Evolutionary conservation across 2,113 vertebrate species (phyloP).

Genomic region (Pongo abelii): DNA sequence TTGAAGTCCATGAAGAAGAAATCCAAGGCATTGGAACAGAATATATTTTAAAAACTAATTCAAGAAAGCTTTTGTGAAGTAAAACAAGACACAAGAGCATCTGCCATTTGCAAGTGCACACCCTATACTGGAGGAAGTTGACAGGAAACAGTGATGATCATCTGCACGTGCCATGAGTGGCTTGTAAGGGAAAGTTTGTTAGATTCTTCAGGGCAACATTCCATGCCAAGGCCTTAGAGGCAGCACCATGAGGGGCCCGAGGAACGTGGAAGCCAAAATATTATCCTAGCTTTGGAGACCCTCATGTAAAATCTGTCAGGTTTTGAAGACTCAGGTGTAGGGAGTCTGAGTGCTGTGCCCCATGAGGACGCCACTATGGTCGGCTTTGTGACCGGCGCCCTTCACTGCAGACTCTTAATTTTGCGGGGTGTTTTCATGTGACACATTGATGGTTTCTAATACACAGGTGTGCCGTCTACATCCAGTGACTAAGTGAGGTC

Average conservation of each 20-base stretch:
- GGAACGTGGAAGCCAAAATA: neutral
- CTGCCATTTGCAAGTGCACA: too few relatives aligned
- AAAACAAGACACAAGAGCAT: neutral
- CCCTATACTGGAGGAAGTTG: too few relatives aligned
- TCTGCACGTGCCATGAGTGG: rapidly evolving
- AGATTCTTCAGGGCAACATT: neutral
- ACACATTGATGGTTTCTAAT: neutral
- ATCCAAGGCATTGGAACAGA: neutral
- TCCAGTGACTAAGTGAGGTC: too few relatives aligned
- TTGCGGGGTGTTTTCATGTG: rapidly evolving
- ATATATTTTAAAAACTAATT: too few relatives aligned
- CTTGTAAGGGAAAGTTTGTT: neutral
- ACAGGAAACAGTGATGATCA: neutral
- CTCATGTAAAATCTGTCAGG: rapidly evolving
- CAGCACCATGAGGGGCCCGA: neutral
- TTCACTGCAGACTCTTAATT: rapidly evolving
- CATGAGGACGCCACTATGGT: neutral
- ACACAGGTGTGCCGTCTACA: neutral
- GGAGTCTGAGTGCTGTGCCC: neutral
- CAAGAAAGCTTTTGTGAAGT: too few relatives aligned
- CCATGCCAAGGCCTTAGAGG: neutral
- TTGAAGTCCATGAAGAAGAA: neutral
- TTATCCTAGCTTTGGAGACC: too few relatives aligned
- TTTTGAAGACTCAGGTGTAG: too few relatives aligned
- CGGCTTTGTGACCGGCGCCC: neutral